Conservation (phyloP, 2,888 invertebrate species). For the Microctonus brassicae region DNA sequence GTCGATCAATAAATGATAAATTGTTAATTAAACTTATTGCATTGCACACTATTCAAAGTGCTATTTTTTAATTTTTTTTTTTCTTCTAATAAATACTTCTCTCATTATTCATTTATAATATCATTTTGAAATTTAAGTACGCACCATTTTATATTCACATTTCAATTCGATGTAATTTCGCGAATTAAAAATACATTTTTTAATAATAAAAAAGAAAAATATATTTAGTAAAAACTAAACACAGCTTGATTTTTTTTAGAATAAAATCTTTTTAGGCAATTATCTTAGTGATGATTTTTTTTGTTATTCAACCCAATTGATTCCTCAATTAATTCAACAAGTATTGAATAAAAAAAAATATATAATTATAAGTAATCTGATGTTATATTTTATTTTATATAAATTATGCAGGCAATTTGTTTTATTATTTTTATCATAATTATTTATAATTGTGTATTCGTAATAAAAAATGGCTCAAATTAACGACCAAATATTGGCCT, state of each 20-base stretch:
- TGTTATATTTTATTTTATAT: not conserved
- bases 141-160: constrained; percentile 10
- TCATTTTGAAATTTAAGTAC: constrained; percentile 34
- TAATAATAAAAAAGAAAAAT: not conserved
- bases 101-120: constrained; percentile 18
- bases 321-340: not conserved
- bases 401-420: constrained; percentile 5
- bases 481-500: constrained; percentile 17
- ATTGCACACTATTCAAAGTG: constrained; percentile 22
- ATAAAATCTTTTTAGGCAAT: not conserved
- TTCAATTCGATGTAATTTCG: not conserved
- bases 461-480: constrained; percentile 14
- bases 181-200: not conserved
- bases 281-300: not conserved
- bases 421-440: not conserved
- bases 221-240: not conserved
- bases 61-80: no score
- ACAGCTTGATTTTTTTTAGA: not conserved
- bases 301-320: no score
- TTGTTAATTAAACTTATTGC: constrained; percentile 12
- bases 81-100: constrained; percentile 27
- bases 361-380: not conserved
- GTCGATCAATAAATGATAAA: constrained; percentile 1
- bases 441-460: not conserved
- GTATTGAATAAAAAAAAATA: not conserved